Base-by-base conservation (phyloP, 1,140 invertebrate genomes). In the Drosophila sp. region DNA sequence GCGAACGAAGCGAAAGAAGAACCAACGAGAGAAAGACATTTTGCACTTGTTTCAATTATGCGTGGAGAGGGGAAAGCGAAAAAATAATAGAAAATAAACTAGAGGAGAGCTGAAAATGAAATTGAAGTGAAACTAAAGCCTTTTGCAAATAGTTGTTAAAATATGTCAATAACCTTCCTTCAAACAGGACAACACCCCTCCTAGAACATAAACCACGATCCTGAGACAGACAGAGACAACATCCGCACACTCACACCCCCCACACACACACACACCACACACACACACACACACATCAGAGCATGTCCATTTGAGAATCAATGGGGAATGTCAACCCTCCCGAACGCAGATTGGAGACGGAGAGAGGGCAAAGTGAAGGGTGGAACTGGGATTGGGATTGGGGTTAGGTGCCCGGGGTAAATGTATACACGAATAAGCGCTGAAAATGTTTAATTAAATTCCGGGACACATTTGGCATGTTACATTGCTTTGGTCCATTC, bases 361-460 rank as follows among this genome's bases (percentile, higher is more conserved):
- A 54, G 43, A 34, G 51, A 41, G 7, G 38, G 56, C 11, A 14
- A 16, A 25, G 8, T 27, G 4, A 8, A 67, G 29, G 46, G 38
- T 8, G 7, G 25, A 25, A 38, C 18, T 7, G 32, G 16, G 0
- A 7, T 14, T 1, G 32, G 16, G 0, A 7, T 14, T 1, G 16
- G 32, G 27, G 50, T 29, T 36, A 34, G 51, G 51, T 14, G 40
- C 14, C 14, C 21, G 13, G 61, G 61, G 34, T 72, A 72, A 61
- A 61, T 76, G 80, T 70, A 86, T 86, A 81, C 74, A 86, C 71
- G 82, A 86, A 75, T 86, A 87, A 89, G 82, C 82, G 82, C 83
- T 76, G 83, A 86, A 86, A 87, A 89, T 89, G 78, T 89, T 86
- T 86, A 86, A 86, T 86, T 86, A 86, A 86, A 86, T 86, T 86